These are phyloP conservation scores for Odocoileus hemionus DNA, from an alignment of 2,113 vertebrate species.

Conservation along the genomic window DNA sequence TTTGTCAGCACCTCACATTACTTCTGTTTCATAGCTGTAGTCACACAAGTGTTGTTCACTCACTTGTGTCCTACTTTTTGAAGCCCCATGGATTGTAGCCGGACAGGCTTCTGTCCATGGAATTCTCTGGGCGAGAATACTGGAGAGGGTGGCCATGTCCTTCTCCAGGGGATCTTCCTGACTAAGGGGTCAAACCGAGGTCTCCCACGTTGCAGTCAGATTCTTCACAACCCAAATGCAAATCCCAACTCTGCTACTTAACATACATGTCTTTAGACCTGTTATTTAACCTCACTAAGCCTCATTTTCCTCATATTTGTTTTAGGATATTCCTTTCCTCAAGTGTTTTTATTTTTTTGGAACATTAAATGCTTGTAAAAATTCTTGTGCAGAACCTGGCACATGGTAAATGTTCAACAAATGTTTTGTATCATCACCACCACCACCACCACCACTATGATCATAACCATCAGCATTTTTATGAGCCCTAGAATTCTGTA, in stretches of 20 bases:
- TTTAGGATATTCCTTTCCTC: neutral
- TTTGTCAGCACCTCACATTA: neutral
- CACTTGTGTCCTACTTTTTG: neutral
- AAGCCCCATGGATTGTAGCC: neutral
- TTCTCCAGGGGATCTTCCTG: neutral
- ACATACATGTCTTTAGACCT: neutral
- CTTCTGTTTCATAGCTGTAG: neutral
- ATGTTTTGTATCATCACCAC: neutral
- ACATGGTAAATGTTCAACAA: neutral
- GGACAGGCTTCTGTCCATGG: neutral
- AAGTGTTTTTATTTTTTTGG: neutral
- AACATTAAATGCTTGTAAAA: neutral
- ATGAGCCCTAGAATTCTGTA: neutral
- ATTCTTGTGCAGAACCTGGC: neutral
- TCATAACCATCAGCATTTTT: neutral
- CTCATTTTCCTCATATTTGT: neutral
- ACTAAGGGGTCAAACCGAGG: neutral
- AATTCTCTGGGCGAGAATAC: neutral
- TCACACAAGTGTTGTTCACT: neutral
- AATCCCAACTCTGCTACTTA: neutral
- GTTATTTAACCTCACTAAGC: neutral
- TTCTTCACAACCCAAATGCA: neutral
- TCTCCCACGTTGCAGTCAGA: neutral
- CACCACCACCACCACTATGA: neutral
- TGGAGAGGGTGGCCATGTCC: neutral